phyloP scores from a whole-genome alignment of 1,140 invertebrate species.

The Palaemon carinicauda region DNA sequence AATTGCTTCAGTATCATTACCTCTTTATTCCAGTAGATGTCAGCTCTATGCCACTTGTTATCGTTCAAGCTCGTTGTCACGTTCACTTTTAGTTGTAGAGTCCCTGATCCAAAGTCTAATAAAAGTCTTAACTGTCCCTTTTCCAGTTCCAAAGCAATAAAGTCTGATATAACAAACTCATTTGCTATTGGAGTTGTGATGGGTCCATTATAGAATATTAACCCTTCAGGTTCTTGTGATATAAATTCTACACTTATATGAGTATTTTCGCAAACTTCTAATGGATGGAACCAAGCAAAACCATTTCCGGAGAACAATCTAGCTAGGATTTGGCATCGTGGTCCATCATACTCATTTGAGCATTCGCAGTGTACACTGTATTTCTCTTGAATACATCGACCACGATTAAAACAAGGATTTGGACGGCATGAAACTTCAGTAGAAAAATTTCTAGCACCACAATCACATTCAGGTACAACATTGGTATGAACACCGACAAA shows the following conservation, averaged over 20 bases:
- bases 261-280: slow-evolving; percentile 95
- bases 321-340: slow-evolving; percentile 93
- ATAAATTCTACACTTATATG: slow-evolving; percentile 95
- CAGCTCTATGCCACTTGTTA: slow-evolving; percentile 94
- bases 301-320: slow-evolving; percentile 91
- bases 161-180: slow-evolving; percentile 87
- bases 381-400: slow-evolving; percentile 85
- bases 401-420: slow-evolving; percentile 93
- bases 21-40: slow-evolving; percentile 95
- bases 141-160: slow-evolving; percentile 91
- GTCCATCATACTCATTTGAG: slow-evolving; percentile 89
- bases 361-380: slow-evolving; percentile 79
- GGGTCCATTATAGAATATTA: slow-evolving; percentile 96
- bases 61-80: slow-evolving; percentile 85
- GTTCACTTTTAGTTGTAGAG: slow-evolving; percentile 86
- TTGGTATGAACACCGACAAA: slow-evolving; percentile 87
- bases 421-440: slow-evolving; percentile 87
- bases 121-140: slow-evolving; percentile 89
- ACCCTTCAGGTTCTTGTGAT: slow-evolving; percentile 86
- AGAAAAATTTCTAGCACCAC: slow-evolving; percentile 88
- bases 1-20: slow-evolving; percentile 62
- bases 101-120: slow-evolving; percentile 95
- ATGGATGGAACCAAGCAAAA: slow-evolving; percentile 94
- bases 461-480: slow-evolving; percentile 89
- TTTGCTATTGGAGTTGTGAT: slow-evolving; percentile 91